These are phyloP conservation scores for Synergus laeviventris DNA, from an alignment of 2,888 invertebrate genomes.

Conservation along the genomic window DNA sequence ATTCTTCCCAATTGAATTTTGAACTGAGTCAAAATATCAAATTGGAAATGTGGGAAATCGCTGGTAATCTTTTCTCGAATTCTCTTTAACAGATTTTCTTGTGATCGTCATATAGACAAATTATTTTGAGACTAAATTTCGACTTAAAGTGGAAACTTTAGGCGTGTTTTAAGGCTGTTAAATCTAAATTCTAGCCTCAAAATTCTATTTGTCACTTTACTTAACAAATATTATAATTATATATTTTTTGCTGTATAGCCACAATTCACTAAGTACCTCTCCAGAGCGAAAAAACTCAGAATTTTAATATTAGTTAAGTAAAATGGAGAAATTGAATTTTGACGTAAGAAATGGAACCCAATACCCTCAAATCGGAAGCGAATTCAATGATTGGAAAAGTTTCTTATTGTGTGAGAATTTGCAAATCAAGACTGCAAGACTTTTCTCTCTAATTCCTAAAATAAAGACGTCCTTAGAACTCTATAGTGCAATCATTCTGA, in stretches of 20 bases:
- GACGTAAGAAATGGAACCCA: too few relatives aligned
- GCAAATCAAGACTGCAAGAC: slow-evolving; percentile 33
- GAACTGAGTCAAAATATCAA: background rate
- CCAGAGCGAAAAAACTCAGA: too few relatives aligned
- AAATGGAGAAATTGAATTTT: too few relatives aligned
- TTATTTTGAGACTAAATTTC: slow-evolving; percentile 31
- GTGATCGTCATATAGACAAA: slow-evolving; percentile 33
- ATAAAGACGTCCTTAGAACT: slow-evolving; percentile 15
- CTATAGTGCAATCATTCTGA: background rate
- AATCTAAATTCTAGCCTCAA: too few relatives aligned
- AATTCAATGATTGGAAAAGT: slow-evolving; percentile 5
- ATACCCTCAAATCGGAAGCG: background rate
- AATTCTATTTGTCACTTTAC: too few relatives aligned
- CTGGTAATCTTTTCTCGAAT: slow-evolving; percentile 21
- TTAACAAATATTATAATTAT: too few relatives aligned
- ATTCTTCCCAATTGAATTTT: background rate
- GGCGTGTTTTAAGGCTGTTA: background rate
- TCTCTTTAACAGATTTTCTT: slow-evolving; percentile 14
- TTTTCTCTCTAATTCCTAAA: slow-evolving; percentile 16
- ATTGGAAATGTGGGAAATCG: slow-evolving; percentile 7
- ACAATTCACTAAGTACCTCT: too few relatives aligned
- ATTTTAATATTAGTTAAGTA: too few relatives aligned
- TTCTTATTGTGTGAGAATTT: background rate
- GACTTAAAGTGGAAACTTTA: background rate
- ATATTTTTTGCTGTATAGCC: too few relatives aligned